Percentiles rank a stretch among this genome's conserved stretches.
phyloP scores from a whole-genome alignment of 2,797 vertebrate genomes.

The Spondyliosoma cantharus region DNA sequence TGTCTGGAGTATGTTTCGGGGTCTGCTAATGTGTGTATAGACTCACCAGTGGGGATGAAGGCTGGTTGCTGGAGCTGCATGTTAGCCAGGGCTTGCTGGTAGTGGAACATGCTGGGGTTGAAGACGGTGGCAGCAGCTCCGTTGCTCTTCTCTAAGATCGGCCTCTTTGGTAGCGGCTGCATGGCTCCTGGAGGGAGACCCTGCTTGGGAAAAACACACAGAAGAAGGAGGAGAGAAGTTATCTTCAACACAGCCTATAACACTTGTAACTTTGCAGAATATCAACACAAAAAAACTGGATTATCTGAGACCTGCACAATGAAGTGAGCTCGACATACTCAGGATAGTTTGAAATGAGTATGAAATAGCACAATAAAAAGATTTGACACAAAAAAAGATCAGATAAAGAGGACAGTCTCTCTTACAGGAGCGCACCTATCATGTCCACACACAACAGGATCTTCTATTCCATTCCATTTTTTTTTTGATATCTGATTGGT shows the following conservation, averaged over 20 bases:
- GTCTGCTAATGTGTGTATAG: constrained; percentile 42
- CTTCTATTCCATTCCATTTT: too few species aligned
- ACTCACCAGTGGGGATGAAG: constrained; percentile 94
- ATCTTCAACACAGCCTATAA: background rate
- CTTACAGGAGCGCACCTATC: too few species aligned
- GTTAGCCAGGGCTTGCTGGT: constrained; percentile 97
- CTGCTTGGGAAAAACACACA: constrained; percentile 72
- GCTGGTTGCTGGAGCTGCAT: constrained; percentile 96
- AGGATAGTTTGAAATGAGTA: too few species aligned
- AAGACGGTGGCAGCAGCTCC: constrained; percentile 90
- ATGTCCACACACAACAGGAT: too few species aligned
- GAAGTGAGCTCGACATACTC: too few species aligned
- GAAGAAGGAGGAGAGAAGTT: constrained; percentile 23
- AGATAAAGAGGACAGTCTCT: too few species aligned
- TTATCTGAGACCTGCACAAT: background rate
- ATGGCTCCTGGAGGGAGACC: constrained; percentile 89
- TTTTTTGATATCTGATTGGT: too few species aligned
- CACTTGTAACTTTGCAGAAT: background rate
- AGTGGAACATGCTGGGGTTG: constrained; percentile 97
- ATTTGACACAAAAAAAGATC: too few species aligned
- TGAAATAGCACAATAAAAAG: too few species aligned
- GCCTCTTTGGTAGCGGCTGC: constrained; percentile 96
- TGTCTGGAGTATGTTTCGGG: background rate
- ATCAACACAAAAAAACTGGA: background rate
- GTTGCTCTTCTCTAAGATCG: constrained; percentile 93